Evolutionary conservation across 2,888 invertebrate genomes (phyloP).

Genomic region (Drosophila meridionalis): DNA sequence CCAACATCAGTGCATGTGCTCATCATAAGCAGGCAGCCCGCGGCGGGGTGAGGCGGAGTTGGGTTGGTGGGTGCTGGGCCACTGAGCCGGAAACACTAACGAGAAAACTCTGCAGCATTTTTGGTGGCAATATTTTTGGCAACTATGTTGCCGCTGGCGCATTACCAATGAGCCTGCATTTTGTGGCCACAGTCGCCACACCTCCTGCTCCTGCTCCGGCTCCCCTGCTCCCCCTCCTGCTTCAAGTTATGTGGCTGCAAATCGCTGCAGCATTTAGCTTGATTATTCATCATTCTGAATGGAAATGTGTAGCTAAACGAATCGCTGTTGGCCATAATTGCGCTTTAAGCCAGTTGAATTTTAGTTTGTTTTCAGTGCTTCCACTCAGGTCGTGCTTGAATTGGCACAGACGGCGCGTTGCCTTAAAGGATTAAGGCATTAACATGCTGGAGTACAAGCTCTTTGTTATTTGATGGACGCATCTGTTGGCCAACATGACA

Average conservation of each 20-base stretch:
- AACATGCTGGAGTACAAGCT: conserved; percentile 57
- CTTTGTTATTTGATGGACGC: conserved; percentile 64
- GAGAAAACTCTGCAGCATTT: conserved; percentile 62
- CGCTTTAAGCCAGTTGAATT: conserved; percentile 28
- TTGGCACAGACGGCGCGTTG: conserved; percentile 43
- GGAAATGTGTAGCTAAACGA: conserved; percentile 13
- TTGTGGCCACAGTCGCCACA: conserved; percentile 16
- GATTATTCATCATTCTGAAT: conserved; percentile 53
- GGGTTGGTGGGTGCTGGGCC: background rate
- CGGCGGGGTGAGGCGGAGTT: background rate
- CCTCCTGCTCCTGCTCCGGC: background rate
- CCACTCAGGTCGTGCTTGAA: conserved; percentile 4
- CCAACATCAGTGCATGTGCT: background rate
- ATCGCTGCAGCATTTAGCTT: conserved; percentile 42
- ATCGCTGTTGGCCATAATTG: conserved; percentile 6
- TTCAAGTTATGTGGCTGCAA: conserved; percentile 8
- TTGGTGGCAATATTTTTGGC: conserved; percentile 47
- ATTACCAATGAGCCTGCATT: conserved; percentile 34
- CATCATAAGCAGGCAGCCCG: conserved; percentile 1
- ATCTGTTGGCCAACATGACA: conserved; percentile 62
- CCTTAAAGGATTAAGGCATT: conserved; percentile 69
- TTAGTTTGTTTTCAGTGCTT: conserved; percentile 36
- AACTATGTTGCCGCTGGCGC: conserved; percentile 32
- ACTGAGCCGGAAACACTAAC: conserved; percentile 59
- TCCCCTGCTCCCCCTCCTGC: background rate